These are phyloP conservation scores for Mirza zaza DNA, from an alignment of 2,113 vertebrate species.

Conservation along the genomic window DNA sequence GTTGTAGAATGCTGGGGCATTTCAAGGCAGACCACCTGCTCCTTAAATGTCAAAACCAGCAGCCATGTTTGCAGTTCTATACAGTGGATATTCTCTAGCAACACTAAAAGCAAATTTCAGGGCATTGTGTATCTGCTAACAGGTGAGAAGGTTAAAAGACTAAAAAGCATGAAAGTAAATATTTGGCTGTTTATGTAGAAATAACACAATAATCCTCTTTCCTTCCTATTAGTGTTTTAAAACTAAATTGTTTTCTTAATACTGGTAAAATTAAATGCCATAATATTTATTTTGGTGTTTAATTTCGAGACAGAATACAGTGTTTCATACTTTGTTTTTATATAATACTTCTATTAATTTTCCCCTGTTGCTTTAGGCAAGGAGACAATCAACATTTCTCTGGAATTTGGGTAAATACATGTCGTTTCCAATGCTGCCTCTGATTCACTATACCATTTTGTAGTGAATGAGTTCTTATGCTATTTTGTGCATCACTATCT, in stretches of 20 bases:
- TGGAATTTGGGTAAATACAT: not conserved
- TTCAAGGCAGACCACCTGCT: not conserved
- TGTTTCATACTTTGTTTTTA: not conserved
- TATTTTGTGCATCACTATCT: not conserved
- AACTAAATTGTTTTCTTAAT: not conserved
- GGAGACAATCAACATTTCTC: not conserved
- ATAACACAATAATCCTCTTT: not conserved
- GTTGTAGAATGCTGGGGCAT: not conserved
- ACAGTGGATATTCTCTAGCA: not conserved
- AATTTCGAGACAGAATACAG: not conserved
- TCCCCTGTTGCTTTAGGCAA: not conserved
- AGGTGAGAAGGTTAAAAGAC: not conserved
- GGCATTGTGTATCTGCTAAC: not conserved
- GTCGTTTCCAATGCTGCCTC: not conserved
- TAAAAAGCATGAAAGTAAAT: not conserved
- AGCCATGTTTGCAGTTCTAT: not conserved
- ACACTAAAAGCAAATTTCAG: constrained; percentile 12
- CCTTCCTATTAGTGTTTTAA: not conserved
- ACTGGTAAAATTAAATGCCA: not conserved
- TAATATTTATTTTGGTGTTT: not conserved
- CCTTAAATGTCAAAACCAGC: constrained; percentile 29
- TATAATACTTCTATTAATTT: not conserved
- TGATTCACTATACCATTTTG: not conserved
- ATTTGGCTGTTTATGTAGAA: not conserved
- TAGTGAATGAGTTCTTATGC: not conserved